Percentiles rank a stretch among this genome's conserved stretches.
phyloP scores from a whole-genome alignment of 2,113 vertebrate species.

The Pelecanoides urinatrix region DNA sequence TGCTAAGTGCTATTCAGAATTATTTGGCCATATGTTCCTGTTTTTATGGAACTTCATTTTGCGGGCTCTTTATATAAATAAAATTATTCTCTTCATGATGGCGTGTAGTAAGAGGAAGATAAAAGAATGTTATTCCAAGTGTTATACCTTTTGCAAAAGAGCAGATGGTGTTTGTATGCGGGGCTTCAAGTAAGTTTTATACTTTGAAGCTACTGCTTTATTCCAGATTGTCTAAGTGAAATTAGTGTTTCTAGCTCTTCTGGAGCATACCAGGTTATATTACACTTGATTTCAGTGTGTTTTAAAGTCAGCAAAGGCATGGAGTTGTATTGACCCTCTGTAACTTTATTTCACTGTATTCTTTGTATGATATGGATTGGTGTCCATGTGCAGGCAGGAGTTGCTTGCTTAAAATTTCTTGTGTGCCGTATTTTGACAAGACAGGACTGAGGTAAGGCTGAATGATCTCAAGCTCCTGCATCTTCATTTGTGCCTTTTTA shows the following conservation, averaged over 20 bases:
- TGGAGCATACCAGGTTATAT: not conserved
- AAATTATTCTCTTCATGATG: constrained; percentile 1
- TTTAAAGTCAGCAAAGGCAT: not conserved
- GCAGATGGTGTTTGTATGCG: constrained; percentile 51
- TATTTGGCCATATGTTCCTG: constrained; percentile 62
- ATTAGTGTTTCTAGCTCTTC: not conserved
- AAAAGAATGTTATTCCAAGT: constrained; percentile 27
- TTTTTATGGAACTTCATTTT: constrained; percentile 55
- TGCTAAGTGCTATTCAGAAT: constrained; percentile 45
- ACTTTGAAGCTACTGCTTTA: constrained; percentile 1
- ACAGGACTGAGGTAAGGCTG: not conserved
- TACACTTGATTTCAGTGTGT: not conserved
- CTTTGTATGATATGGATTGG: not conserved
- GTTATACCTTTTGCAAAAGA: constrained; percentile 33
- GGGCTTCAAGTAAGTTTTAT: constrained; percentile 23
- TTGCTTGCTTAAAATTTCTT: not conserved
- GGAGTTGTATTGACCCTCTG: not conserved
- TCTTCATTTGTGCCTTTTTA: not conserved
- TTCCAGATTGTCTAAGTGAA: not conserved
- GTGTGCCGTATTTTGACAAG: not conserved
- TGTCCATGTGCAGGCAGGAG: not conserved
- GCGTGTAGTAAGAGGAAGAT: not conserved
- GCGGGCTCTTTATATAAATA: constrained; percentile 23
- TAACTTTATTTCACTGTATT: not conserved
- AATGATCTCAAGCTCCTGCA: not conserved